Conservation (phyloP, 64 coral and sea anemone species). For the Stichodactyla helianthus region DNA sequence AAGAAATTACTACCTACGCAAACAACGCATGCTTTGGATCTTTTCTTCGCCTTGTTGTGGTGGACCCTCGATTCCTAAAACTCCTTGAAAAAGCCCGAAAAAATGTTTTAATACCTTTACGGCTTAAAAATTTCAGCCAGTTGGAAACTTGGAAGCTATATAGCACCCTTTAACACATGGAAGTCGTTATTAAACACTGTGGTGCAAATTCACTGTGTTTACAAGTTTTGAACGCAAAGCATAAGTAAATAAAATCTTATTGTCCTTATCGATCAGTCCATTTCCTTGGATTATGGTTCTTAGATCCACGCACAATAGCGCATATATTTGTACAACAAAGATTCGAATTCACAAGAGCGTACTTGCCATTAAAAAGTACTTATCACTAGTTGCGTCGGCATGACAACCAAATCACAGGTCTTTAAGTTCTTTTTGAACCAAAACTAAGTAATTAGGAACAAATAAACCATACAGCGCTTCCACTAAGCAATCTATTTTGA, state of each 20-base stretch:
- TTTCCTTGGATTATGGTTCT: background rate
- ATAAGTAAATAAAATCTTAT: background rate
- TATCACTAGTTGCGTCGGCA: background rate
- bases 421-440: background rate
- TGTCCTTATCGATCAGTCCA: background rate
- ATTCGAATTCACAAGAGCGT: background rate
- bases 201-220: background rate
- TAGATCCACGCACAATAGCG: background rate
- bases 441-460: background rate
- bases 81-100: no score
- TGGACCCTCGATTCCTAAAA: no score
- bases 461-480: background rate
- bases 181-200: background rate
- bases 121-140: background rate
- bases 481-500: background rate
- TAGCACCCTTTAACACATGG: background rate
- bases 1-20: no score
- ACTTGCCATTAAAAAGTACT: background rate
- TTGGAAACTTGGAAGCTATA: background rate
- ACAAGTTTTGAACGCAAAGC: background rate
- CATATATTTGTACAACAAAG: background rate
- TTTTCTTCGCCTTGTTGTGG: no score
- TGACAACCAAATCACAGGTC: background rate
- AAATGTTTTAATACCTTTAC: no score
- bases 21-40: no score